Evolutionary conservation across 1,140 invertebrate species (phyloP), one percentile per base, ranked within the genome.

Genomic region (Drosophila seguyi): DNA sequence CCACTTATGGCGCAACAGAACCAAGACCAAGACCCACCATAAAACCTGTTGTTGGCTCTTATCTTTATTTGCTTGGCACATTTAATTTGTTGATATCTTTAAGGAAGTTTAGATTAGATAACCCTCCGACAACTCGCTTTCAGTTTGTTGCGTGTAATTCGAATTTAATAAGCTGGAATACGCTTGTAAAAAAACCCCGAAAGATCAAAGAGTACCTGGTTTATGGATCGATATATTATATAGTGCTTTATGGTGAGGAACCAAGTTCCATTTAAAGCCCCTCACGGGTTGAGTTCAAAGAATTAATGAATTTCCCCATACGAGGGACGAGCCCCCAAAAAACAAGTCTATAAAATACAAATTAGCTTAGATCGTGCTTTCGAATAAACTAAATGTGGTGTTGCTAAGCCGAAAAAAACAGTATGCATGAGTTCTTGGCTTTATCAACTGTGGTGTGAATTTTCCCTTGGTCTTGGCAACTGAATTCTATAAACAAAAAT

Each of bases 291-390:
- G 22, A 22, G 20, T 31, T 36, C 22, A 34, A 16, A 27, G 36
- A 39, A 50, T 47, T 69, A 71, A 47, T 27, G 14, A 57, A n/a
- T 29, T 69, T 59, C 14, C 27, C 22, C 8, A 25, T 53, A 41
- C 6, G 20, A 11, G 10, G 7, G 76, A 84, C 80, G 77, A 57
- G 63, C 81, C 80, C 81, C 69, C 48, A 4, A 53, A 56, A 73
- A 79, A 67, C 27, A 53, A 41, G 50, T 34, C 42, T 53, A 73
- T 73, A 52, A 55, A 47, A 29, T 36, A 25, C 29, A 16, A 67
- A 39, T 56, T 52, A 60, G 42, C 31, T 47, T 34, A 57, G 20
- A 42, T 63, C 20, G 50, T 59, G 47, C 27, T 34, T 29, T 16
- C 3, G 61, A 53, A 16, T 69, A 44, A 22, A 18, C 6, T 44